These are phyloP conservation scores for Gymnocephalus cernua DNA, from an alignment of 2,113 vertebrate species.

Conservation along the genomic window DNA sequence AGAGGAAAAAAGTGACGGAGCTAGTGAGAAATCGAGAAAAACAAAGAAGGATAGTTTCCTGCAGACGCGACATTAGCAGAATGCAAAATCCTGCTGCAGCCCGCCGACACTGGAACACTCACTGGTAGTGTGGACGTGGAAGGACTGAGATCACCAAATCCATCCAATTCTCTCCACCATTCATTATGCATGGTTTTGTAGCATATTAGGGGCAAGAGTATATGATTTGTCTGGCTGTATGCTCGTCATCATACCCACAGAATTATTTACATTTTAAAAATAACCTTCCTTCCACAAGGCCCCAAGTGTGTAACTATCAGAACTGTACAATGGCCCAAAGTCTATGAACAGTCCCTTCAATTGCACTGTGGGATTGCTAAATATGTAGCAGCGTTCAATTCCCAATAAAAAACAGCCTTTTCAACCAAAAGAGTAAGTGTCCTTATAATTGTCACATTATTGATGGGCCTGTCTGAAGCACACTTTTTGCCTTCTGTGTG, in stretches of 20 bases:
- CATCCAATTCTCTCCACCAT: slow-evolving; percentile 31
- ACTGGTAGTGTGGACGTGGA: slow-evolving; percentile 60
- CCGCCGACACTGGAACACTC: slow-evolving; percentile 52
- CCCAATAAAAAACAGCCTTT: slow-evolving; percentile 14
- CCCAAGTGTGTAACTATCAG: slow-evolving; percentile 8
- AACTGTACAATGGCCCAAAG: neutral
- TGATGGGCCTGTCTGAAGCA: slow-evolving; percentile 2
- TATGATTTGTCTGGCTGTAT: slow-evolving; percentile 52
- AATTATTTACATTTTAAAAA: slow-evolving; percentile 53
- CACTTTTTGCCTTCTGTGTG: neutral
- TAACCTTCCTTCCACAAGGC: slow-evolving; percentile 15
- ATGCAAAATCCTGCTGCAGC: slow-evolving; percentile 71
- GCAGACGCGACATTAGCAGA: slow-evolving; percentile 69
- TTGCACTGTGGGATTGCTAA: neutral
- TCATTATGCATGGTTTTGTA: slow-evolving; percentile 67
- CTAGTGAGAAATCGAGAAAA: slow-evolving; percentile 51
- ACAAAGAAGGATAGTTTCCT: slow-evolving; percentile 67
- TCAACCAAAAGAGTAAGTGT: slow-evolving; percentile 11
- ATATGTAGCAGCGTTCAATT: neutral
- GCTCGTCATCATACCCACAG: slow-evolving; percentile 10
- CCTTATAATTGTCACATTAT: neutral
- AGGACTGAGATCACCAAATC: slow-evolving; percentile 63
- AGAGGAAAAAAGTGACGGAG: slow-evolving; percentile 27
- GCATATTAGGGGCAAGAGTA: slow-evolving; percentile 34
- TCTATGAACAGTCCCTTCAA: slow-evolving; percentile 20